These are phyloP conservation scores for Myotis yumanensis DNA, from an alignment of 2,113 vertebrate genomes.

Conservation along the genomic window DNA sequence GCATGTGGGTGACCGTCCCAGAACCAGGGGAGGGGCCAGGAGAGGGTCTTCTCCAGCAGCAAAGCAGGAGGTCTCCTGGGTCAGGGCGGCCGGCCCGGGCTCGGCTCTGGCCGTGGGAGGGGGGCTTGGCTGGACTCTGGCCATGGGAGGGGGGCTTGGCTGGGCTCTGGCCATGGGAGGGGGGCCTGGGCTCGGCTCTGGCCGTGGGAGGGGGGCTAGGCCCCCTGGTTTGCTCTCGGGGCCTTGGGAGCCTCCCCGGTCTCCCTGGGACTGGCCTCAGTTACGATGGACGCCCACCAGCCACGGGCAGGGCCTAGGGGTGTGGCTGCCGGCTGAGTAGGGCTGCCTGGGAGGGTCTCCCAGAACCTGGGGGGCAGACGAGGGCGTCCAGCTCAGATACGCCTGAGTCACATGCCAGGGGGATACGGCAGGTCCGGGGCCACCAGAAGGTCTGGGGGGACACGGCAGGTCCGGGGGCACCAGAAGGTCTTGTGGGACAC, in stretches of 20 bases:
- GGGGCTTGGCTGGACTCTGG: not conserved
- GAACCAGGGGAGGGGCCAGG: too few species aligned
- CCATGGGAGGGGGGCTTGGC: too few species aligned
- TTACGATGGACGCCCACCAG: not conserved
- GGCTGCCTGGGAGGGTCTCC: not conserved
- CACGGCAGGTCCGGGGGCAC: fast-evolving
- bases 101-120: fast-evolving
- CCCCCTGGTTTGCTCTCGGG: not conserved
- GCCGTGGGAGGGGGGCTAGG: fast-evolving
- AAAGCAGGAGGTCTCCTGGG: fast-evolving
- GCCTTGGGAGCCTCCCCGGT: fast-evolving
- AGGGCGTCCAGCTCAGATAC: not conserved
- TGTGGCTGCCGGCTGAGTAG: fast-evolving
- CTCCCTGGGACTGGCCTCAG: too few species aligned
- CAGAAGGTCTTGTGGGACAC: fast-evolving
- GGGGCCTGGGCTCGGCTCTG: fast-evolving
- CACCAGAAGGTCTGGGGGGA: fast-evolving
- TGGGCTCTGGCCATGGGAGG: fast-evolving
- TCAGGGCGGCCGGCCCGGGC: not conserved
- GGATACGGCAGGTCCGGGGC: fast-evolving
- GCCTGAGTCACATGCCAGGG: fast-evolving
- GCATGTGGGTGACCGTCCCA: not conserved
- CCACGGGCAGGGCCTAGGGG: not conserved
- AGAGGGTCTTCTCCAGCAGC: not conserved
- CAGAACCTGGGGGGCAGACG: not conserved